A percentile compares a stretch with the other conserved stretches of the same genome.
These are phyloP conservation scores for Mirounga angustirostris DNA, from an alignment of 2,113 vertebrate genomes.

Conservation along the genomic window DNA sequence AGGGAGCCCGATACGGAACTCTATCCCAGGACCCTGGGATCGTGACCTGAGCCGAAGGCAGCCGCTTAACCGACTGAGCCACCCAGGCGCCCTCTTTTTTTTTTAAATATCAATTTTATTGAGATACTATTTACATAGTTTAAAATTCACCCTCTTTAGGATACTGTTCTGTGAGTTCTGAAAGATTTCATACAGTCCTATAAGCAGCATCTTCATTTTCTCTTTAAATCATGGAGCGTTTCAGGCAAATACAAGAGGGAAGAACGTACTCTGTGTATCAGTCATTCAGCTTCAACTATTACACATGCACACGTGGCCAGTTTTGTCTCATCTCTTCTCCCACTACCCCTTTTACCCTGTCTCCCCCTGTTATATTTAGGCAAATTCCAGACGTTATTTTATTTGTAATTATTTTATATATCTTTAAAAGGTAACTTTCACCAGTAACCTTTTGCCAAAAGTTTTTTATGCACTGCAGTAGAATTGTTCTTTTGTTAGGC, in stretches of 20 bases:
- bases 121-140: background rate
- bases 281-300: background rate
- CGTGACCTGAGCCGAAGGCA: no score
- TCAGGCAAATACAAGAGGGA: background rate
- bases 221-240: conserved; percentile 34
- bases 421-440: conserved; percentile 47
- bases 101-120: background rate
- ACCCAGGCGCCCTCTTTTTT: no score
- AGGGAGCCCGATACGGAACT: no score
- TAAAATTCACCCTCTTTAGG: background rate
- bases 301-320: background rate
- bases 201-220: conserved; percentile 21
- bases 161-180: background rate
- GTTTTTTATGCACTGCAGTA: background rate
- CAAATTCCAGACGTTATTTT: background rate
- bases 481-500: conserved; percentile 29
- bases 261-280: background rate
- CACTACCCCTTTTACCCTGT: background rate
- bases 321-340: background rate
- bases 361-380: background rate
- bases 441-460: background rate
- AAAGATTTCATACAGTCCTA: conserved; percentile 8
- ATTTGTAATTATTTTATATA: conserved; percentile 3
- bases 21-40: no score
- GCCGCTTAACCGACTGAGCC: no score